phyloP scores from a whole-genome alignment of 2,113 vertebrate genomes.

The Triplophysa siluroides region DNA sequence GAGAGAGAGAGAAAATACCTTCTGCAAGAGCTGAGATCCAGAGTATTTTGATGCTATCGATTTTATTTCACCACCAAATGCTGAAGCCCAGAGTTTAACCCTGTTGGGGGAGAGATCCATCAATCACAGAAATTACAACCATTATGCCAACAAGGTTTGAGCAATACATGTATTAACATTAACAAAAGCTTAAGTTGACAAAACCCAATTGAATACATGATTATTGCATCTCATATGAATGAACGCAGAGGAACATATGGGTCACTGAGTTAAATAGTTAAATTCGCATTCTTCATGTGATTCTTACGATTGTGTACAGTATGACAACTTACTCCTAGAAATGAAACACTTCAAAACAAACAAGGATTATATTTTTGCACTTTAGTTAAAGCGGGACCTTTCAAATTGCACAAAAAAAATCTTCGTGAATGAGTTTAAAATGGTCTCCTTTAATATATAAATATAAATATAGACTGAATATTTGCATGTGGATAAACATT shows the following conservation, averaged over 20 bases:
- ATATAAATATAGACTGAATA: too few species aligned
- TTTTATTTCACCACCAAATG: slow-evolving; percentile 98
- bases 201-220: neutral
- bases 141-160: neutral
- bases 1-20: slow-evolving; percentile 76
- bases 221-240: too few species aligned
- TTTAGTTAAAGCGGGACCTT: too few species aligned
- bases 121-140: slow-evolving; percentile 1
- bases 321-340: neutral
- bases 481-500: neutral
- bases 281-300: neutral
- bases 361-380: neutral
- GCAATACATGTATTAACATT: neutral
- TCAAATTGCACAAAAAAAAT: too few species aligned
- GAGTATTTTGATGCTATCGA: slow-evolving; percentile 98
- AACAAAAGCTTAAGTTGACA: neutral
- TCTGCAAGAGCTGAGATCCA: slow-evolving; percentile 94
- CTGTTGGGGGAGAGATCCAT: slow-evolving; percentile 65
- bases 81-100: slow-evolving; percentile 98
- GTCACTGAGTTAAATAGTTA: slow-evolving; percentile 10
- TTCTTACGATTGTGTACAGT: neutral
- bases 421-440: too few species aligned
- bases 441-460: too few species aligned
- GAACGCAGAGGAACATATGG: neutral
- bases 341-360: too few species aligned